Conservation (phyloP, 2,113 vertebrate species). For the Lucifuga dentata region DNA sequence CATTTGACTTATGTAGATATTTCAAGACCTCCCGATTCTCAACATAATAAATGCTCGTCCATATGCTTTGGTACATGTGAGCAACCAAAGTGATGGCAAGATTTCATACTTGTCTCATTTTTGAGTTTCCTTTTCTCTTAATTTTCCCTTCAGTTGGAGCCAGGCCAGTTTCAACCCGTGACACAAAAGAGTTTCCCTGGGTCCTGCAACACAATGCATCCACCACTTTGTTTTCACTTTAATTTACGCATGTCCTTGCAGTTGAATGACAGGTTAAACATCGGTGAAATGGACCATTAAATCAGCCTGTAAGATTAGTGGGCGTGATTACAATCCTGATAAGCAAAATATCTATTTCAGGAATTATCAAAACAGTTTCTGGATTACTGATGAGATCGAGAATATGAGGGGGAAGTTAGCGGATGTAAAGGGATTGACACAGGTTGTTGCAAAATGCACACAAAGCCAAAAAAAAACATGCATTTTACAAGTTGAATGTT, state of each 20-base stretch:
- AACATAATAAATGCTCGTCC: too few relatives aligned
- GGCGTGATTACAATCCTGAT: slow-evolving; percentile 74
- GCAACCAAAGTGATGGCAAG: too few relatives aligned
- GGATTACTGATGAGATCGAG: slow-evolving; percentile 55
- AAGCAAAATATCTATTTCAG: slow-evolving; percentile 65
- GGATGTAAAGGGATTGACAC: background rate
- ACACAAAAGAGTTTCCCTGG: background rate
- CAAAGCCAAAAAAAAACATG: background rate
- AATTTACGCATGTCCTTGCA: background rate
- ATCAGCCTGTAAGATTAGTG: slow-evolving; percentile 61
- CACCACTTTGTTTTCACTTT: slow-evolving; percentile 16
- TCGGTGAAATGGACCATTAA: slow-evolving; percentile 20
- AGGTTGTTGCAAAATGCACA: slow-evolving; percentile 13
- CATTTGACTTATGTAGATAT: too few relatives aligned
- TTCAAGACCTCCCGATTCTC: too few relatives aligned
- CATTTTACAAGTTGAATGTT: background rate
- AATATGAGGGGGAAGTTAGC: slow-evolving; percentile 39
- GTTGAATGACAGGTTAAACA: background rate
- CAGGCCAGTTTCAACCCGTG: too few relatives aligned
- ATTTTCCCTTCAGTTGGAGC: slow-evolving; percentile 2
- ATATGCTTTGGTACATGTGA: too few relatives aligned
- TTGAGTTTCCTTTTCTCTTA: background rate
- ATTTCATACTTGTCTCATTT: background rate
- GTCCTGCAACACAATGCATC: background rate
- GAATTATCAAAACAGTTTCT: slow-evolving; percentile 41